phyloP scores from a whole-genome alignment of 2,113 vertebrate genomes.

The Eudyptes chrysolophus region DNA sequence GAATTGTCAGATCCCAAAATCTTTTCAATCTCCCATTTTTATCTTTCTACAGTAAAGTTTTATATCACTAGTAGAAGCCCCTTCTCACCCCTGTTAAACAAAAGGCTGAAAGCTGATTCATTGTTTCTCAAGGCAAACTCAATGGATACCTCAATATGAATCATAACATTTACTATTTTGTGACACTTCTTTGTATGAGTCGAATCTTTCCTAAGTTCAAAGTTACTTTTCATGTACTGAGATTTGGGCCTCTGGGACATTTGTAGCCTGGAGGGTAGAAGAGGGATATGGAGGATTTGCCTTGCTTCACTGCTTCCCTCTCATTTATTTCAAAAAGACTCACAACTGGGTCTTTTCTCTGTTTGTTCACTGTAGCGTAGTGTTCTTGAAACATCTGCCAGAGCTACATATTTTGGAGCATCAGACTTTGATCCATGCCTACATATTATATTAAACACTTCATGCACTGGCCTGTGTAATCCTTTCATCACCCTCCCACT shows the following conservation, averaged over 20 bases:
- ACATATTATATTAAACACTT: neutral
- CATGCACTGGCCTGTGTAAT: neutral
- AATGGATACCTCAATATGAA: neutral
- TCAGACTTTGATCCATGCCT: neutral
- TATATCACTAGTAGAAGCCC: neutral
- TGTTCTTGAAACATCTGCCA: neutral
- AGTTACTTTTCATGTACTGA: neutral
- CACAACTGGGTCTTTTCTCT: neutral
- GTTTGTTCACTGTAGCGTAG: neutral
- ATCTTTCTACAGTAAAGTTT: neutral
- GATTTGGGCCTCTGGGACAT: neutral
- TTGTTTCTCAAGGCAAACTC: neutral
- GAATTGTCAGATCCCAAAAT: neutral
- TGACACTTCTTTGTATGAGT: neutral
- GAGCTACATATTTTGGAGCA: neutral
- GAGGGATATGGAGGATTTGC: neutral
- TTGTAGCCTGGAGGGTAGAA: neutral
- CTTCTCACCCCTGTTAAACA: neutral
- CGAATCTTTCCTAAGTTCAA: neutral
- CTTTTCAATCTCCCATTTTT: neutral
- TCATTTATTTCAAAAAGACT: slow-evolving; percentile 1
- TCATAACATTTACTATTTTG: neutral
- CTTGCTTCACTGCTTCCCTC: neutral
- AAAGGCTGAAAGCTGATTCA: neutral
- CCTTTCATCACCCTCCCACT: neutral